phyloP scores from a whole-genome alignment of 2,113 vertebrate species.

The Corvus moneduloides region DNA sequence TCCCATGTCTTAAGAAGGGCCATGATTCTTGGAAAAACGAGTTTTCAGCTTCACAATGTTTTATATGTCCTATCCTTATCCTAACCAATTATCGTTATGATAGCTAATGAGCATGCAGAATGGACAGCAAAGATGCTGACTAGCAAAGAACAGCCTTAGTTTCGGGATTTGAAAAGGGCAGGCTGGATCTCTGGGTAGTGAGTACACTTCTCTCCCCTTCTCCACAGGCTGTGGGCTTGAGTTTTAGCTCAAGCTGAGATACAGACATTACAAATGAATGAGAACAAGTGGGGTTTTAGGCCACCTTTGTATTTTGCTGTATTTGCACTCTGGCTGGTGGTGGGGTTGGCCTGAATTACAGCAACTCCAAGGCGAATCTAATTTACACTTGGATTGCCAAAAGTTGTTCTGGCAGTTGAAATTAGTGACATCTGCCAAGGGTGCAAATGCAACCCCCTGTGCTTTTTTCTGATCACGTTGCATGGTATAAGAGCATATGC shows the following conservation, averaged over 20 bases:
- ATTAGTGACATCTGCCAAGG: constrained; percentile 20
- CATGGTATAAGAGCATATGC: neutral
- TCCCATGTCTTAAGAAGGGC: neutral
- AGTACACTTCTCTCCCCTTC: neutral
- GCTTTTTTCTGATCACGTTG: neutral
- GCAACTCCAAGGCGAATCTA: neutral
- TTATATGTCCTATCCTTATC: neutral
- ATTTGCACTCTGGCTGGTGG: neutral
- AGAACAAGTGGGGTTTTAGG: neutral
- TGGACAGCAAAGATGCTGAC: neutral
- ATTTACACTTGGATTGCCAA: constrained; percentile 14
- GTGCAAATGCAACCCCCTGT: neutral
- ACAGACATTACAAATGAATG: neutral
- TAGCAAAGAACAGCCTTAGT: neutral
- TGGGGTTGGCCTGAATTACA: neutral
- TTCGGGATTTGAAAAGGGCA: neutral
- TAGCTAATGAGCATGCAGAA: neutral
- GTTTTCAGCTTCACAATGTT: neutral
- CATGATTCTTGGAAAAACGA: neutral
- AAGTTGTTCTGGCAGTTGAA: constrained; percentile 20
- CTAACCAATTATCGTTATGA: neutral
- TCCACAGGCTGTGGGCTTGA: neutral
- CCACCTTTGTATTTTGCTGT: constrained; percentile 20
- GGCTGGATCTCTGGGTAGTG: neutral
- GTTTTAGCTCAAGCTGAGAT: constrained; percentile 3